phyloP scores from a whole-genome alignment of 2,888 invertebrate genomes.

The Sussaba pulchella region DNA sequence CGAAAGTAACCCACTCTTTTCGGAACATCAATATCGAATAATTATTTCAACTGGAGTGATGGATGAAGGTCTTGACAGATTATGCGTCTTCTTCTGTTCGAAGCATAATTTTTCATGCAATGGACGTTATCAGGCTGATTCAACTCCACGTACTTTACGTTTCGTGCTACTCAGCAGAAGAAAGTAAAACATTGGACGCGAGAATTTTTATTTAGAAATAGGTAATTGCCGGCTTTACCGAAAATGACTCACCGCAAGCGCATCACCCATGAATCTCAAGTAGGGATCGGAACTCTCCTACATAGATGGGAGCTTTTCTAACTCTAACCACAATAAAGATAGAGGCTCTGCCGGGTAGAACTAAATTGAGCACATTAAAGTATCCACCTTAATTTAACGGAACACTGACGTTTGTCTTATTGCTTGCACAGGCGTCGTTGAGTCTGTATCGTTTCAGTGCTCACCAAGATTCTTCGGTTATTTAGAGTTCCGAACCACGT shows the following conservation, averaged over 20 bases:
- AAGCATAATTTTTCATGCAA: too few species aligned
- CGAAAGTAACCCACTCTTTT: background rate
- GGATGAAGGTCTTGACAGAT: background rate
- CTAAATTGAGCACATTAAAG: background rate
- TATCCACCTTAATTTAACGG: constrained; percentile 29
- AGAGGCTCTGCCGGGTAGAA: constrained; percentile 4
- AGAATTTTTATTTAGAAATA: background rate
- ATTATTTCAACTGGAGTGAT: background rate
- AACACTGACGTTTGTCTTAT: constrained; percentile 54
- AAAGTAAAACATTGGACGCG: background rate
- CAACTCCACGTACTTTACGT: background rate
- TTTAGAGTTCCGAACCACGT: constrained; percentile 75
- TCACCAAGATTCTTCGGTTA: constrained; percentile 27
- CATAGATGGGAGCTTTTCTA: background rate
- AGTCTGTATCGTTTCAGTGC: background rate
- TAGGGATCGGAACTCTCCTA: constrained; percentile 16
- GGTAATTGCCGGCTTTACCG: constrained; percentile 37
- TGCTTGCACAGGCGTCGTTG: constrained; percentile 1
- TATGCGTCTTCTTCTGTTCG: background rate
- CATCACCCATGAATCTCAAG: constrained; percentile 11
- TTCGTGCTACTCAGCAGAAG: background rate
- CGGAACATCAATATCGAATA: background rate
- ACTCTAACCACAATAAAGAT: background rate
- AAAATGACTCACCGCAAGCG: background rate
- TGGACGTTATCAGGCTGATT: too few species aligned